Base-by-base conservation (phyloP, 92 coral and sea anemone genomes). In the Bergia sp. region DNA sequence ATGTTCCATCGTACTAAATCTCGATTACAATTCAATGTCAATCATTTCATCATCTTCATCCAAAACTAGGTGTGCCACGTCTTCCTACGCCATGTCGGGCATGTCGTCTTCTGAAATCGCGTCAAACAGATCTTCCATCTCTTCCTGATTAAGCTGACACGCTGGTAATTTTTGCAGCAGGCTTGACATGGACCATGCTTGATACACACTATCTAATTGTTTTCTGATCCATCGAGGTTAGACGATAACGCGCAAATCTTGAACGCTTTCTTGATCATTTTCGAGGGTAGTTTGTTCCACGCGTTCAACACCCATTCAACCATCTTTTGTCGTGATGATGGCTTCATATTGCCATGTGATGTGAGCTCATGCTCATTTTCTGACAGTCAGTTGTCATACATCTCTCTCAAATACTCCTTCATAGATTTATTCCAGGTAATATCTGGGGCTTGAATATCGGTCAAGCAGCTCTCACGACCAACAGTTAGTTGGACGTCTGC, bases 121-220 rank as follows among this genome's bases (percentile, higher is more conserved):
- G 18, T 89, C 91, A 73, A 89, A 89, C 69, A 89, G 89, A 85
- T 90, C 92, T 29, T 29, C 29, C 38, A 5, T 58, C 69, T 90
- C 92, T 90, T 90, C 92, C 12, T 90, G 90, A 37, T 90, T 89
- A 45, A 37, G 88, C 55, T 89, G 91, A 45, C 50, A 90, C 39
- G 79, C 92, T 90, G 85, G 89, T 79, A 90, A 85, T 78, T 86
- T 16, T 29, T 43, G 87, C 67, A 86, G 49, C 44, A 90, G 90
- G 50, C 58, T 86, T 90, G 86, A 90, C 87, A 86, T 86, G 87
- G 86, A 42, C 92, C 90, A 69, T 90, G 90, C 90, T 90, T 90
- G 82, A 90, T 90, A 49, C 86, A 79, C 86, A 40, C 86, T 86
- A 86, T 90, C 49, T 90, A 66, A 55, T 42, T 80, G 79, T 86